Evolutionary conservation across 2,113 vertebrate genomes (phyloP).

Genomic region (Chloropsis cyanopogon): DNA sequence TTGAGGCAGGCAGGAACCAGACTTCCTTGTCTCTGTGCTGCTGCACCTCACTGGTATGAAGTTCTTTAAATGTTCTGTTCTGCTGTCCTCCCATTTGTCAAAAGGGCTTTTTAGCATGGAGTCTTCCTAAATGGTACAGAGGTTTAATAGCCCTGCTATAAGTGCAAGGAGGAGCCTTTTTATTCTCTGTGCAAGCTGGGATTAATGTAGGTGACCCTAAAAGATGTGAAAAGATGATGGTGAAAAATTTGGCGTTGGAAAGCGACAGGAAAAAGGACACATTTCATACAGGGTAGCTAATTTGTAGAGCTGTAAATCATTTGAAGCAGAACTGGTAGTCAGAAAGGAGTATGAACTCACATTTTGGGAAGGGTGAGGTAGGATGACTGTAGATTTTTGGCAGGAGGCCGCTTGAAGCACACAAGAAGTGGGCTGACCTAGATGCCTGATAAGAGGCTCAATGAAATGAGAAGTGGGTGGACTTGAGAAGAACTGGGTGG

Average conservation of each 20-base stretch:
- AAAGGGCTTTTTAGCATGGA: neutral
- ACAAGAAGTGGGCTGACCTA: slow-evolving; percentile 44
- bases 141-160: neutral
- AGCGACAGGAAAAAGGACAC: neutral
- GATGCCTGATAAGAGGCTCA: slow-evolving; percentile 48
- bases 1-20: neutral
- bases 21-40: neutral
- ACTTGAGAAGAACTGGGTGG: slow-evolving; percentile 53
- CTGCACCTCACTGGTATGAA: neutral
- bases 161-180: neutral
- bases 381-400: slow-evolving; percentile 31
- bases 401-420: neutral
- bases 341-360: slow-evolving; percentile 17
- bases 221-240: neutral
- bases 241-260: neutral
- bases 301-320: neutral
- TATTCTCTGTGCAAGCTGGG: neutral
- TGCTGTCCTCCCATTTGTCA: neutral
- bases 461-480: slow-evolving; percentile 45
- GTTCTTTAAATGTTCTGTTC: neutral
- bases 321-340: neutral
- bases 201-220: neutral
- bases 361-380: slow-evolving; percentile 49
- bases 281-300: neutral
- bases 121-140: neutral